Evolutionary conservation across 2,797 vertebrate genomes (phyloP), one percentile per base, ranked within the genome.

Genomic region (Muraenolepis orangiensis): DNA sequence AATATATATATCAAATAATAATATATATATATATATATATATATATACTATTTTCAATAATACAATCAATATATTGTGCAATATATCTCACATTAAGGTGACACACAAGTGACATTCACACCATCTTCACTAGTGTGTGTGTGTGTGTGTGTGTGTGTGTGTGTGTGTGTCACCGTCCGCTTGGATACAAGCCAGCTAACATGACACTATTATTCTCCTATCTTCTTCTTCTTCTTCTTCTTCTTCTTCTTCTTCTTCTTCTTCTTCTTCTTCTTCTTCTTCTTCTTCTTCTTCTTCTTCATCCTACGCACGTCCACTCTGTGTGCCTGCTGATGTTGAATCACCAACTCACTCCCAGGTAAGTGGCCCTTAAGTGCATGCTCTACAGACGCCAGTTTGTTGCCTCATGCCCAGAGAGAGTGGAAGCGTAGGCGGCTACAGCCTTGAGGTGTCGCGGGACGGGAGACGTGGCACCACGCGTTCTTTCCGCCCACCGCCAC

Each of bases 281-380:
- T 70, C 74, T 42, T 1, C 28, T 6, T 66, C 73, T 77, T 71
- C 0, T 18, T 42, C 34, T 71, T 29, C 75, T 38, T 70, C 69
- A 75, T 12, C 38, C 7, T 66, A 28, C 72, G 42, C 31, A 4
- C 67, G 1, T 40, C 28, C 18, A 28, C 72, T 77, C 66, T 76
- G 57, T 73, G 28, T 69, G 40, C 28, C 75, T 42, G 29, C 14
- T 71, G 2, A 18, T 46, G 38, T 80, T 81, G 77, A 72, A 77
- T 79, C 72, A 77, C 81, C 72, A 69, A 72, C 76, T 72, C 64
- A n/a, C n/a, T n/a, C n/a, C n/a, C n/a, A 81, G 82, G 74, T 85
- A 87, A 88, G 78, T 85, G 78, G 72, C 76, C 72, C 72, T 79
- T 78, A 71, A 66, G 34, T 75, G 61, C 51, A 75, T 76, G 70